A percentile compares a stretch with the other conserved stretches of the same genome.
phyloP scores from a whole-genome alignment of 2,888 invertebrate genomes.

The Itoplectis maculator region DNA sequence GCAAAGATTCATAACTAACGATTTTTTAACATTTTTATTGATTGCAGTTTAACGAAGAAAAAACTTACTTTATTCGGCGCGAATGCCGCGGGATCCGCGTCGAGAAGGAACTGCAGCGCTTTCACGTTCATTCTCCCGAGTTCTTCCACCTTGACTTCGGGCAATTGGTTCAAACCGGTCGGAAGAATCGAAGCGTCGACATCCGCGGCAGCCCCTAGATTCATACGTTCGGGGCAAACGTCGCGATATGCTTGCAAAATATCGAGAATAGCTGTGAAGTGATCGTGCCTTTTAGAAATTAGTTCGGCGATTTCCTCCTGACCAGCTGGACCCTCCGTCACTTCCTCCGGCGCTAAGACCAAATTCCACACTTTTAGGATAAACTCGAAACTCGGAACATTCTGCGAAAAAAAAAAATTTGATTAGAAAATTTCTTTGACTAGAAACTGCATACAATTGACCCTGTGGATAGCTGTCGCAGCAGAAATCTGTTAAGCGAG shows the following conservation, averaged over 20 bases:
- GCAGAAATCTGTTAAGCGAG: too few relatives aligned
- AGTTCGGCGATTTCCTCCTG: constrained; percentile 50
- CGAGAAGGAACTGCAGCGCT: constrained; percentile 83
- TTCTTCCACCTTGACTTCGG: constrained; percentile 62
- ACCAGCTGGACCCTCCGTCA: constrained; percentile 49
- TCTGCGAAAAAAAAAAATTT: constrained; percentile 35
- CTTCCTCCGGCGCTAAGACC: constrained; percentile 68
- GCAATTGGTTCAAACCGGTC: constrained; percentile 67
- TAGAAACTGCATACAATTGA: not conserved
- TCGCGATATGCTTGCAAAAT: constrained; percentile 86
- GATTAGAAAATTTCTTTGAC: not conserved
- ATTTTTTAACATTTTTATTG: not conserved
- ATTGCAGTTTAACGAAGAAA: not conserved
- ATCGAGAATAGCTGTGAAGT: constrained; percentile 84
- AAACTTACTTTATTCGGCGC: constrained; percentile 68
- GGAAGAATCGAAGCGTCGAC: constrained; percentile 72
- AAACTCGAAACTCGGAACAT: constrained; percentile 82
- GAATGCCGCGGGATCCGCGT: constrained; percentile 81
- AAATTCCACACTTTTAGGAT: constrained; percentile 82
- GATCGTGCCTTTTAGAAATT: constrained; percentile 69
- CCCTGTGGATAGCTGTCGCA: too few relatives aligned
- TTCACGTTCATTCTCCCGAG: constrained; percentile 81
- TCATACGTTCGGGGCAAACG: constrained; percentile 86
- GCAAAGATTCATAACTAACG: not conserved
- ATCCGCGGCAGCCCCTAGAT: constrained; percentile 65